phyloP scores from a whole-genome alignment of 2,797 vertebrate genomes.

The Lepus townsendii region DNA sequence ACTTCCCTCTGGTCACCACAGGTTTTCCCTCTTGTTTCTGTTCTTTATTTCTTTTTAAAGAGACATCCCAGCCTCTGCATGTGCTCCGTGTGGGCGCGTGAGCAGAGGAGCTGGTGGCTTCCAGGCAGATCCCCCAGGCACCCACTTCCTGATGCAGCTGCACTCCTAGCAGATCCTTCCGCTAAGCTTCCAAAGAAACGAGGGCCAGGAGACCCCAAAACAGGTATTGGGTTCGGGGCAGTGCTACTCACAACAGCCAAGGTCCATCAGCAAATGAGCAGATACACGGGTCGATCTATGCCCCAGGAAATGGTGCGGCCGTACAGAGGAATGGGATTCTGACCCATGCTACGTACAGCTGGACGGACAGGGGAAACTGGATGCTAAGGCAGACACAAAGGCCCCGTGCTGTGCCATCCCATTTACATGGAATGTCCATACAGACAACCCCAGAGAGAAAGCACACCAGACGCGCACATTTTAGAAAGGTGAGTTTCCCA shows the following conservation, averaged over 20 bases:
- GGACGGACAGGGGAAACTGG: accelerated
- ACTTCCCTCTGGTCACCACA: constrained; percentile 62
- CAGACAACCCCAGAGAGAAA: neutral
- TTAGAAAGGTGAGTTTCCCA: too few species aligned
- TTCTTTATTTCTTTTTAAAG: constrained; percentile 80
- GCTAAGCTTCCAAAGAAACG: neutral
- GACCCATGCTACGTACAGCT: accelerated
- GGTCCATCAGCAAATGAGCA: neutral
- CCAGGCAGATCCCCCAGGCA: neutral
- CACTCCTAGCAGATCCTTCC: neutral
- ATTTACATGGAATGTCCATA: accelerated
- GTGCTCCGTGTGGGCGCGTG: neutral
- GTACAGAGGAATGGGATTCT: neutral
- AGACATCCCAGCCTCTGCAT: neutral
- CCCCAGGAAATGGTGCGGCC: accelerated
- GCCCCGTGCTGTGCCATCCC: too few species aligned
- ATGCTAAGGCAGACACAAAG: neutral
- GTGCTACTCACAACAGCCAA: neutral
- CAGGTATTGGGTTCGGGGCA: neutral
- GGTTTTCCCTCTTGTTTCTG: constrained; percentile 71
- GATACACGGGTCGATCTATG: neutral
- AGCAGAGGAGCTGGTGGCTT: neutral
- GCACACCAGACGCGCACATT: neutral
- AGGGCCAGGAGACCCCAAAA: neutral
- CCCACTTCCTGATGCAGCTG: neutral